Conservation (phyloP, 2,888 invertebrate species). For the Xestia rhomboidea region DNA sequence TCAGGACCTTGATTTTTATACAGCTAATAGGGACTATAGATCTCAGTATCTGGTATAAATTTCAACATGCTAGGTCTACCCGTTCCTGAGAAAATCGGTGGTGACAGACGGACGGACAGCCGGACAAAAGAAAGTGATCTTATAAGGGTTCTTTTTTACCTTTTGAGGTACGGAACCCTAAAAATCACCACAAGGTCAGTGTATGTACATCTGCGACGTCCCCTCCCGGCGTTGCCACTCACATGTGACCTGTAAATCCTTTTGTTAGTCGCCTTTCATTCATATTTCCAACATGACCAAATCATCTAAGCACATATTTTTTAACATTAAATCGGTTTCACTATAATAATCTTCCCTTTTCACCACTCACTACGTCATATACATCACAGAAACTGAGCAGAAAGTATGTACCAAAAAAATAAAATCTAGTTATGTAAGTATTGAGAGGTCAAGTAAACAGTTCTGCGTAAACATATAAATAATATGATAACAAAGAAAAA, state of each 20-base stretch:
- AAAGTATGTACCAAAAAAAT: neutral
- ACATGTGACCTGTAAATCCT: neutral
- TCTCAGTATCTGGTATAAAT: no score
- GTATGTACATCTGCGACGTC: neutral
- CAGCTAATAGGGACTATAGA: no score
- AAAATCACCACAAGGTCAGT: neutral
- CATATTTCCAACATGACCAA: neutral
- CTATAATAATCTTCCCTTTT: neutral
- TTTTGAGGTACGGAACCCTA: no score
- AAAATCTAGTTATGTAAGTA: conserved; percentile 21
- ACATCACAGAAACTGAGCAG: neutral
- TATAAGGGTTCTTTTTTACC: no score
- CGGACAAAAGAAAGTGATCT: no score
- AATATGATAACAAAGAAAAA: conserved; percentile 37
- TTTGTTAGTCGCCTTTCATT: neutral
- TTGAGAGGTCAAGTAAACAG: conserved; percentile 37
- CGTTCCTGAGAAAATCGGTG: no score
- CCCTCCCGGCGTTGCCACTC: neutral
- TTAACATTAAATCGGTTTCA: neutral
- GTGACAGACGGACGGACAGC: no score
- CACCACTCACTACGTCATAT: neutral
- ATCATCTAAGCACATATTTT: no score
- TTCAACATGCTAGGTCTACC: no score
- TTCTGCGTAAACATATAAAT: conserved; percentile 39
- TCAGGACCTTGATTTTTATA: no score